These are phyloP conservation scores for Pseudoatta argentina DNA, from an alignment of 1,140 invertebrate species.

Conservation along the genomic window DNA sequence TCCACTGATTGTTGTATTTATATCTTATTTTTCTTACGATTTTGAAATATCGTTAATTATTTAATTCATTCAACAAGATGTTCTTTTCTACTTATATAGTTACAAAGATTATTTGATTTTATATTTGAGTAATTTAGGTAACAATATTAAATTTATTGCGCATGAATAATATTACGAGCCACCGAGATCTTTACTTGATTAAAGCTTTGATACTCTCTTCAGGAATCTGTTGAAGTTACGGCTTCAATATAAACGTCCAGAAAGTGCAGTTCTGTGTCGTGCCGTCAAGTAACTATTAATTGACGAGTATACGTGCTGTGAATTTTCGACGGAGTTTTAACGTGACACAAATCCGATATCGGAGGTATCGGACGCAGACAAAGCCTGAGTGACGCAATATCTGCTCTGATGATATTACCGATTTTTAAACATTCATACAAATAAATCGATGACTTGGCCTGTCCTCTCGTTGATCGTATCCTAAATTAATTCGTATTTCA, in stretches of 20 bases:
- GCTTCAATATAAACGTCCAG: slow-evolving; percentile 60
- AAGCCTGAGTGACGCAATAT: slow-evolving; percentile 51
- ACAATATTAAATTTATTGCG: slow-evolving; percentile 43
- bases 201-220: slow-evolving; percentile 59
- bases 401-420: slow-evolving; percentile 25
- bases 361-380: slow-evolving; percentile 35
- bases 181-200: slow-evolving; percentile 49
- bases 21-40: neutral
- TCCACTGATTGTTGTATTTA: neutral
- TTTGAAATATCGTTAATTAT: slow-evolving; percentile 19
- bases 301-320: slow-evolving; percentile 62
- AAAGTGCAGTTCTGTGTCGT: slow-evolving; percentile 62
- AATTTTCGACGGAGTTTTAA: slow-evolving; percentile 65
- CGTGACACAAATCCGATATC: slow-evolving; percentile 61
- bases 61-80: neutral
- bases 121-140: neutral
- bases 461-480: neutral
- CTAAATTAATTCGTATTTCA: neutral
- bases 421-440: slow-evolving; percentile 42
- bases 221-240: slow-evolving; percentile 57
- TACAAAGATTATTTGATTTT: neutral
- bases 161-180: slow-evolving; percentile 35
- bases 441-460: neutral
- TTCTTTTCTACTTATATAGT: neutral
- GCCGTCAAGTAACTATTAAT: slow-evolving; percentile 63